These are phyloP conservation scores for Rhinoderma darwinii DNA, from an alignment of 2,113 vertebrate species.

Conservation along the genomic window DNA sequence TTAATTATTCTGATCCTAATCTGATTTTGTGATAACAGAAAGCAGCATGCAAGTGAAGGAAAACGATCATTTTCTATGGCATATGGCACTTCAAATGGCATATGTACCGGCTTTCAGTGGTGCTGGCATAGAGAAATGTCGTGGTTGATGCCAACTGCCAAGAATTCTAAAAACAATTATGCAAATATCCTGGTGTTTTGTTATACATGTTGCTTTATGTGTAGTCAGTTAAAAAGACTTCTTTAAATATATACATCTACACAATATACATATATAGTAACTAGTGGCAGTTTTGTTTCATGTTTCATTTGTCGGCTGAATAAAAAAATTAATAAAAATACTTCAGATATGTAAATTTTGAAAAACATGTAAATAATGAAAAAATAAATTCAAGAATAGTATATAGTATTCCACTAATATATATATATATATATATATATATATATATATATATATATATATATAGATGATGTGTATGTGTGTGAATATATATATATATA, in stretches of 20 bases:
- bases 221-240: slow-evolving; percentile 22
- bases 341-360: background rate
- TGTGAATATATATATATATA: too few relatives aligned
- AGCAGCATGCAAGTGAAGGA: slow-evolving; percentile 54
- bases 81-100: slow-evolving; percentile 99
- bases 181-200: slow-evolving; percentile 91
- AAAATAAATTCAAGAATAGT: background rate
- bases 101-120: slow-evolving; percentile 99
- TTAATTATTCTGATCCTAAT: slow-evolving; percentile 57
- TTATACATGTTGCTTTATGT: slow-evolving; percentile 75
- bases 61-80: slow-evolving; percentile 91
- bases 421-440: too few relatives aligned
- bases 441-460: too few relatives aligned
- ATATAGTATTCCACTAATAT: background rate
- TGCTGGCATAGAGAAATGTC: slow-evolving; percentile 93
- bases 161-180: slow-evolving; percentile 91
- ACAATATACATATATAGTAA: background rate
- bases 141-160: slow-evolving; percentile 98
- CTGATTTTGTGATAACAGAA: slow-evolving; percentile 57
- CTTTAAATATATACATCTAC: background rate
- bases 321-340: background rate
- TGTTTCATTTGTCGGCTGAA: background rate
- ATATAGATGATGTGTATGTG: too few relatives aligned
- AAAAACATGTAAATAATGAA: background rate
- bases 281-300: background rate